phyloP scores from a whole-genome alignment of 2,888 invertebrate genomes.

The Cerastoderma edule region DNA sequence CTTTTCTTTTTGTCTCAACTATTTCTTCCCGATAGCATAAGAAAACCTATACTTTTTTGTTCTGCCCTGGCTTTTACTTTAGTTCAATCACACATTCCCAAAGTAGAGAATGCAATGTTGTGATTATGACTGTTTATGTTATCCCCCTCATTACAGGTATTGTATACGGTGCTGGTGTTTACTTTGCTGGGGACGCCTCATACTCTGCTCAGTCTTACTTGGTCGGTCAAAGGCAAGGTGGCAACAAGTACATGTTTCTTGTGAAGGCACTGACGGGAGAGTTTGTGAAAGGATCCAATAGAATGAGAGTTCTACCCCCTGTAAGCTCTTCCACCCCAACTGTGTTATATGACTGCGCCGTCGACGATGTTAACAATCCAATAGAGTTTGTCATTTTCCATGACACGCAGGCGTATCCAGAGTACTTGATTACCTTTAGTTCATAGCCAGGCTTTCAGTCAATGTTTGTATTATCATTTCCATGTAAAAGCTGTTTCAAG shows the following conservation, averaged over 20 bases:
- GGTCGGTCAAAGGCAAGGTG: slow-evolving; percentile 45
- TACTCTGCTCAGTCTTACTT: slow-evolving; percentile 64
- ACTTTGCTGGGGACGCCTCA: slow-evolving; percentile 73
- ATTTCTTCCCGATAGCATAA: too few species aligned
- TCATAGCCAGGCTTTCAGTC: slow-evolving; percentile 3
- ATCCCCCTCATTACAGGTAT: slow-evolving; percentile 34
- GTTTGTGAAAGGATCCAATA: slow-evolving; percentile 48
- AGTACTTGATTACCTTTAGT: slow-evolving; percentile 72
- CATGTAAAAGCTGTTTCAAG: too few species aligned
- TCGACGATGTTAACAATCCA: slow-evolving; percentile 64
- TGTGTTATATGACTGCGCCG: slow-evolving; percentile 70
- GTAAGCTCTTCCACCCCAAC: slow-evolving; percentile 41
- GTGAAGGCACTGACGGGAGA: slow-evolving; percentile 69
- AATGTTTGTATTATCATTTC: too few species aligned
- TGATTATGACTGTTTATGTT: too few species aligned
- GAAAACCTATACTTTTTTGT: too few species aligned
- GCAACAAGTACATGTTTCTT: slow-evolving; percentile 62
- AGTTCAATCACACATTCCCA: too few species aligned
- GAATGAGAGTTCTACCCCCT: slow-evolving; percentile 64
- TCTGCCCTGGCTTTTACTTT: too few species aligned
- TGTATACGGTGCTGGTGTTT: slow-evolving; percentile 72
- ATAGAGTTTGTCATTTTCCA: slow-evolving; percentile 77
- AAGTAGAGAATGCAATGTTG: too few species aligned
- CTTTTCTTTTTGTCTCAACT: too few species aligned
- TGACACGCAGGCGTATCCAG: slow-evolving; percentile 78